Evolutionary conservation across 2,113 vertebrate species (phyloP), one percentile per base, ranked within the genome.

Genomic region (Solea senegalensis): DNA sequence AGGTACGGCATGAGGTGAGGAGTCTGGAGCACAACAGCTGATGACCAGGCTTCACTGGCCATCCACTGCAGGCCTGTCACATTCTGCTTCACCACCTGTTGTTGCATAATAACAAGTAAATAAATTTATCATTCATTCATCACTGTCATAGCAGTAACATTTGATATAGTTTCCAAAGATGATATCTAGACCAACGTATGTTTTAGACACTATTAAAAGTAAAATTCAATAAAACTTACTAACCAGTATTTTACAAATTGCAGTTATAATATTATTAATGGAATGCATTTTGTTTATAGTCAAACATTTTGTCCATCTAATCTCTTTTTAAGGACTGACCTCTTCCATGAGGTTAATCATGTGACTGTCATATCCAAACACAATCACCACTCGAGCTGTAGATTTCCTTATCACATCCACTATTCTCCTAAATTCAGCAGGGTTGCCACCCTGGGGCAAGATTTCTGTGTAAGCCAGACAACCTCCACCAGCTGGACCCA

Each of bases 11-110:
- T 86, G 13, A 90, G 9, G 1, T n/a, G 40, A 0, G 79, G 75
- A 0, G 68, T 83, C 5, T 90, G 84, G 1, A 90, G 71, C 28
- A 76, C 77, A 57, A 48, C 1, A 21, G 78, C 70, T 63, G 72
- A 5, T 54, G 80, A 65, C 88, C 80, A 90, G 9, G 77, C 66
- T 81, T 90, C 88, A 78, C 88, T 88, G 11, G 83, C 81, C 9
- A 89, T 90, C 93, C 93, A 94, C 74, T 93, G 92, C n/a, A 81
- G 79, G 9, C 85, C 88, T 40, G 82, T 92, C 5, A 93, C 68
- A 58, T 92, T 91, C 50, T 91, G 87, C 12, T 56, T 69, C 1
- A 86, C 65, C 28, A 92, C 81, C 86, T 92, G 13, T 3, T 1
- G 34, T 34, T 53, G 46, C 2, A 62, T 61, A 14, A 52, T 8